Percentiles rank a stretch among this genome's conserved stretches.
These are phyloP conservation scores for Monoplex corrugatus DNA, from an alignment of 2,888 invertebrate species.

Conservation along the genomic window DNA sequence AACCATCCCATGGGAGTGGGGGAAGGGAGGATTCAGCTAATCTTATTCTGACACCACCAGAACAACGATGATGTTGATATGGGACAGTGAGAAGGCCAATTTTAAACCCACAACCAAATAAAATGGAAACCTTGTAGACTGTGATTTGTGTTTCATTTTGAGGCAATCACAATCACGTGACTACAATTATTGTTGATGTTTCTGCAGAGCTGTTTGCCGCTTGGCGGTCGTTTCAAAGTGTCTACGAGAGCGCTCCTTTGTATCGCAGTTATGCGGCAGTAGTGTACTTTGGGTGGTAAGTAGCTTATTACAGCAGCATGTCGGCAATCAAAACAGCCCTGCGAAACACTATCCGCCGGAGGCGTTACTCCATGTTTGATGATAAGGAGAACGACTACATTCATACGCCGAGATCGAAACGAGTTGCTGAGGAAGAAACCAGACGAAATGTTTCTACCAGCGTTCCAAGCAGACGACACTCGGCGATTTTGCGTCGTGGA, in stretches of 20 bases:
- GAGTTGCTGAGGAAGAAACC: constrained; percentile 32
- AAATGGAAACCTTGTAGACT: no score
- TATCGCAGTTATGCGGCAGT: not conserved
- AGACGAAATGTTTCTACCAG: constrained; percentile 15
- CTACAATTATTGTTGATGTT: constrained; percentile 31
- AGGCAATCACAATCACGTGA: not conserved
- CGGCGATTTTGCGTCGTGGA: constrained; percentile 57
- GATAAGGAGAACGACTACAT: constrained; percentile 69
- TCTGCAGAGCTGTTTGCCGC: not conserved
- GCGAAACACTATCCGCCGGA: constrained; percentile 63
- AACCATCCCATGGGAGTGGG: no score
- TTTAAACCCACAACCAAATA: no score
- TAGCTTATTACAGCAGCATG: constrained; percentile 36
- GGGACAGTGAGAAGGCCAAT: no score
- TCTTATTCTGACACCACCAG: no score
- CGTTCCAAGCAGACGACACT: constrained; percentile 33
- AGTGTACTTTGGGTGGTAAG: not conserved
- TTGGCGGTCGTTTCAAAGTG: constrained; percentile 55
- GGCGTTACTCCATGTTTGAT: constrained; percentile 65
- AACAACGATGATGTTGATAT: no score
- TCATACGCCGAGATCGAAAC: constrained; percentile 60
- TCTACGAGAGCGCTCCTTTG: constrained; percentile 17
- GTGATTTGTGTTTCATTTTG: no score
- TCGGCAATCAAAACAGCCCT: constrained; percentile 62
- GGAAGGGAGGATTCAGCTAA: no score